Percentiles rank a stretch among this genome's conserved stretches.
Conservation (phyloP, 35 echinoderm and acorn worm genomes). For the Ptychodera flava region DNA sequence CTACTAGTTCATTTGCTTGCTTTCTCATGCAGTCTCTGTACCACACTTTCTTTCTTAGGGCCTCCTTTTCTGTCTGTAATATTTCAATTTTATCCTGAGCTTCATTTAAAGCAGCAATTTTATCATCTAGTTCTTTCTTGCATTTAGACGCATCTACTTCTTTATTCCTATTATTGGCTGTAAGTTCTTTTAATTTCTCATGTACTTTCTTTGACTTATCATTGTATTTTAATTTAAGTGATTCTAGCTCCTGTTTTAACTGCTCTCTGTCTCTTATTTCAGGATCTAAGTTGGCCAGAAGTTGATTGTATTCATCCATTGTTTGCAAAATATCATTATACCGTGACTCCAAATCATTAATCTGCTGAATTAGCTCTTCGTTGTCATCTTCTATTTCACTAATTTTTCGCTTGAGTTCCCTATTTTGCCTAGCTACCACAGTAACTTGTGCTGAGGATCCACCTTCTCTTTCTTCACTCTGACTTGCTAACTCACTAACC, state of each 20-base stretch:
- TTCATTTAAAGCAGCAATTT: not conserved
- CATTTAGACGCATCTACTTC: not conserved
- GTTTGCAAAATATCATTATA: not conserved
- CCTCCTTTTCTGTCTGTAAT: constrained; percentile 6
- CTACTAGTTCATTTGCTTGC: not conserved
- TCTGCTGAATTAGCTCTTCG: not conserved
- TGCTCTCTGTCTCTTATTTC: not conserved
- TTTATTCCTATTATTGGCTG: too few species aligned
- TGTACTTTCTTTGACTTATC: not conserved
- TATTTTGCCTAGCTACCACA: not conserved
- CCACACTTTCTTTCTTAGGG: not conserved
- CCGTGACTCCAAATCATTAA: not conserved
- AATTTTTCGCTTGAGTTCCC: not conserved
- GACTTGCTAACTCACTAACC: too few species aligned
- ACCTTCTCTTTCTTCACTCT: too few species aligned
- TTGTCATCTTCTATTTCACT: not conserved
- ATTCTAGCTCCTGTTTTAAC: not conserved
- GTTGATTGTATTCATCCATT: not conserved
- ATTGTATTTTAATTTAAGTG: not conserved
- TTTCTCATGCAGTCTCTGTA: not conserved
- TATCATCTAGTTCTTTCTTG: not conserved
- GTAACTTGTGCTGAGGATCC: too few species aligned
- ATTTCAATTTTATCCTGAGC: not conserved
- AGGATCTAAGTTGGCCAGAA: not conserved
- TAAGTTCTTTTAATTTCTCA: not conserved